These are phyloP conservation scores for Dendrocincla tyrannina DNA, from an alignment of 2,797 vertebrate genomes.

Conservation along the genomic window DNA sequence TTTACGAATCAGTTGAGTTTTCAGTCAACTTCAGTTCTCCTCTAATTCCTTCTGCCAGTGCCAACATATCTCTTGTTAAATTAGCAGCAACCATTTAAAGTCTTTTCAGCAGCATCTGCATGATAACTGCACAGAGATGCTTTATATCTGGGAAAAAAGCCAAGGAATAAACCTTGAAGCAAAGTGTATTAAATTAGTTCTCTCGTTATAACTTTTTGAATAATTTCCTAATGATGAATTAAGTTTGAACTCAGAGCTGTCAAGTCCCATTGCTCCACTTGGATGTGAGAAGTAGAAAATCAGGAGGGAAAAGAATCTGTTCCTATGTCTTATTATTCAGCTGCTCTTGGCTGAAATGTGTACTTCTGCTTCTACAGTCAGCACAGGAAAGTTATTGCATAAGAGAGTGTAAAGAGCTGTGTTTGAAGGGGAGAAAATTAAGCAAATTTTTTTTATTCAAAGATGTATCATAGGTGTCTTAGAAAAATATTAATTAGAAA, in stretches of 20 bases:
- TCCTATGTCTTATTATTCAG: neutral
- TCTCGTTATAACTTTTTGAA: constrained; percentile 77
- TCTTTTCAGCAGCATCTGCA: constrained; percentile 75
- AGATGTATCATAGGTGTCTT: constrained; percentile 30
- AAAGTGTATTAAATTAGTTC: constrained; percentile 80
- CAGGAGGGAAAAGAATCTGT: constrained; percentile 16
- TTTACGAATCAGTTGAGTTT: constrained; percentile 23
- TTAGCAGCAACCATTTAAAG: constrained; percentile 73
- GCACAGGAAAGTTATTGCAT: neutral
- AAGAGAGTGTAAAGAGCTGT: neutral
- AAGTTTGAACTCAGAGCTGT: constrained; percentile 70
- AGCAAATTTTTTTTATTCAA: neutral
- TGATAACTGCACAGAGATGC: constrained; percentile 74
- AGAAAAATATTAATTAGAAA: constrained; percentile 40
- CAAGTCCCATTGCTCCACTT: constrained; percentile 63
- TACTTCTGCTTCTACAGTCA: neutral
- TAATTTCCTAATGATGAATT: constrained; percentile 74
- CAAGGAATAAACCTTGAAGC: constrained; percentile 80
- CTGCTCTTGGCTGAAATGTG: neutral
- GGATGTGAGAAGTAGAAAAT: constrained; percentile 60
- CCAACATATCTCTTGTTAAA: constrained; percentile 68
- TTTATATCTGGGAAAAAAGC: constrained; percentile 76
- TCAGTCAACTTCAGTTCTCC: constrained; percentile 33
- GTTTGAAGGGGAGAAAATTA: constrained; percentile 13
- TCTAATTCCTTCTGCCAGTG: constrained; percentile 35